Conservation (phyloP, 2,113 vertebrate species). For the Jaculus jaculus region DNA sequence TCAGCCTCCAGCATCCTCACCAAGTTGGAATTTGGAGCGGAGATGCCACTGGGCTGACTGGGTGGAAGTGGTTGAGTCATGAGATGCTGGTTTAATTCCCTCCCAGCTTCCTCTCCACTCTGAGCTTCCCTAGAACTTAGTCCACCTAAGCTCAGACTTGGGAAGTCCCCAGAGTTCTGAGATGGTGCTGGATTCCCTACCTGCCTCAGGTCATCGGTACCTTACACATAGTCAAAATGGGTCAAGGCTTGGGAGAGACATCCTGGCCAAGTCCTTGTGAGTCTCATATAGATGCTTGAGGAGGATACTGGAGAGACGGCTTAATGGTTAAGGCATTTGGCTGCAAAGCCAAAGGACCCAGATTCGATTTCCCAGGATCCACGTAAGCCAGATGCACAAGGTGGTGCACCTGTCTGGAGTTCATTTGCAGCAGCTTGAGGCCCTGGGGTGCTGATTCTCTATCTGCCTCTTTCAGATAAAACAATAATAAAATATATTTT, state of each 20-base stretch:
- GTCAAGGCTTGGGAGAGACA: background rate
- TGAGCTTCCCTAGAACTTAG: constrained; percentile 3
- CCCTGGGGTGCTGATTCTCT: too few relatives aligned
- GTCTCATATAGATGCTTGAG: background rate
- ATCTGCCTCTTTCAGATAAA: too few relatives aligned
- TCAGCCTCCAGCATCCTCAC: constrained; percentile 75
- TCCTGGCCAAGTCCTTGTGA: background rate
- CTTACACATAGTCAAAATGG: background rate
- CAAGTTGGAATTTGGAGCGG: constrained; percentile 78
- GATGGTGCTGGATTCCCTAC: background rate
- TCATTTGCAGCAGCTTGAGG: too few relatives aligned
- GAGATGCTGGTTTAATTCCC: constrained; percentile 20
- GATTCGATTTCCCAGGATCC: too few relatives aligned
- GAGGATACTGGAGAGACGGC: too few relatives aligned
- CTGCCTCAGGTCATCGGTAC: background rate
- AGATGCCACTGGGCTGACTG: constrained; percentile 78
- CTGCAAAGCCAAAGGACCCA: too few relatives aligned
- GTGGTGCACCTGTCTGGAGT: too few relatives aligned
- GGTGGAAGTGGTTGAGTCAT: constrained; percentile 77
- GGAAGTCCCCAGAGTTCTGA: constrained; percentile 55
- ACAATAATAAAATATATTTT: too few relatives aligned
- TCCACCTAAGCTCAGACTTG: background rate
- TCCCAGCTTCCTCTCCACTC: constrained; percentile 58
- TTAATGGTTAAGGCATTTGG: too few relatives aligned
- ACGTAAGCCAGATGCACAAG: too few relatives aligned